phyloP scores from a whole-genome alignment of 2,797 vertebrate genomes.

The Chelon auratus region DNA sequence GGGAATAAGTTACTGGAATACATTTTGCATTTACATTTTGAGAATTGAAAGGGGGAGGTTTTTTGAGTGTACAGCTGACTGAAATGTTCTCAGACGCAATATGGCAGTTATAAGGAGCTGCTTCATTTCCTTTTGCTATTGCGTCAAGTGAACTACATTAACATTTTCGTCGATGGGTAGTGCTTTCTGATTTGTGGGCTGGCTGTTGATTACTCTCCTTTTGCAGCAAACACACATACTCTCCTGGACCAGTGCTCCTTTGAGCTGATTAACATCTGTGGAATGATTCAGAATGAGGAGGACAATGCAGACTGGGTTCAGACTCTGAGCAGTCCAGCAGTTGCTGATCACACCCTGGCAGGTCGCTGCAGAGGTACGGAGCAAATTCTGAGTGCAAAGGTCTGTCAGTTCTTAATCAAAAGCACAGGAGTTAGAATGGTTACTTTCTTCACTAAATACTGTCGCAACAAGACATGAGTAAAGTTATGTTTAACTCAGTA shows the following conservation, averaged over 20 bases:
- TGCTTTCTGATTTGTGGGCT: neutral
- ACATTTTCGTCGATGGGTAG: neutral
- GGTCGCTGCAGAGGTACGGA: constrained; percentile 88
- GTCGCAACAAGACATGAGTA: too few species aligned
- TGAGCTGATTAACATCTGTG: constrained; percentile 91
- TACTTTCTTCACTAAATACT: too few species aligned
- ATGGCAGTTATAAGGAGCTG: too few species aligned
- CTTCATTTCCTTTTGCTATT: too few species aligned
- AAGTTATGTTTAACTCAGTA: neutral
- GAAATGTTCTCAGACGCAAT: too few species aligned
- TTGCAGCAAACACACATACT: constrained; percentile 86
- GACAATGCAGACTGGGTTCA: constrained; percentile 88
- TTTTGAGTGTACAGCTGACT: too few species aligned
- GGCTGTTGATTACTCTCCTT: neutral
- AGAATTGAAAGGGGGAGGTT: too few species aligned
- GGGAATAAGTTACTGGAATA: too few species aligned
- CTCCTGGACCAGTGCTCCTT: constrained; percentile 93
- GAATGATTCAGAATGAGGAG: constrained; percentile 90
- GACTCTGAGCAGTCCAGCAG: constrained; percentile 65
- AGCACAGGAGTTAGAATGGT: too few species aligned
- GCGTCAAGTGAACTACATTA: neutral
- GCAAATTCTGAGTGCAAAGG: too few species aligned
- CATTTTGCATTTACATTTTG: too few species aligned
- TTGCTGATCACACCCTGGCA: constrained; percentile 86
- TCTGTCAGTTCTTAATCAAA: too few species aligned